phyloP scores from a whole-genome alignment of 2,797 vertebrate genomes.

The Ara ararauna region DNA sequence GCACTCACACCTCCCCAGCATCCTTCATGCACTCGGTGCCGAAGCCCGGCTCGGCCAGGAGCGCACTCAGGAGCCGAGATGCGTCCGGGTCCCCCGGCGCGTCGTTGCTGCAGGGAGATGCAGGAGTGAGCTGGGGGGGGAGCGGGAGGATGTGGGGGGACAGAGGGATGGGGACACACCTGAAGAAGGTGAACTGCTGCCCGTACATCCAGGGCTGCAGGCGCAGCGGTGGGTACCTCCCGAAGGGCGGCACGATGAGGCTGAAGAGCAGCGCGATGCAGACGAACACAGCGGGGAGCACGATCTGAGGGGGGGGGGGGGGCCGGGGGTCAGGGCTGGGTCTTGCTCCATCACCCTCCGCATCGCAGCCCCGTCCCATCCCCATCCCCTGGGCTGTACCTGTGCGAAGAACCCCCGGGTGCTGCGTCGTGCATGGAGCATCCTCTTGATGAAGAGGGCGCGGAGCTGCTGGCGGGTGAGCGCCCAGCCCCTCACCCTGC shows the following conservation, averaged over 20 bases:
- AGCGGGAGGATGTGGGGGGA: no score
- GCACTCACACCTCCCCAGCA: constrained; percentile 16
- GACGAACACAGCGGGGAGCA: no score
- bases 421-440: constrained; percentile 86
- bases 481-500: constrained; percentile 77
- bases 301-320: no score
- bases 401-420: constrained; percentile 87
- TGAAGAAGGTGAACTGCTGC: no score
- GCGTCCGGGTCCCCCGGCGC: constrained; percentile 72
- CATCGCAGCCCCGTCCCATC: neutral
- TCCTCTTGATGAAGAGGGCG: constrained; percentile 88
- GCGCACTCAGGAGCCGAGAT: constrained; percentile 77
- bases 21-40: constrained; percentile 79
- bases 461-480: constrained; percentile 86
- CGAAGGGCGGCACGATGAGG: no score
- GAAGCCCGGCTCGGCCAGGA: constrained; percentile 85
- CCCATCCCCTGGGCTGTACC: neutral
- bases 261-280: no score
- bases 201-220: no score
- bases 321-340: accelerated
- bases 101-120: constrained; percentile 79
- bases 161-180: no score
- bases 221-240: no score
- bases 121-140: neutral
- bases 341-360: neutral